These are phyloP conservation scores for Orchesella flavescens DNA, from an alignment of 2,888 invertebrate genomes.

Conservation along the genomic window DNA sequence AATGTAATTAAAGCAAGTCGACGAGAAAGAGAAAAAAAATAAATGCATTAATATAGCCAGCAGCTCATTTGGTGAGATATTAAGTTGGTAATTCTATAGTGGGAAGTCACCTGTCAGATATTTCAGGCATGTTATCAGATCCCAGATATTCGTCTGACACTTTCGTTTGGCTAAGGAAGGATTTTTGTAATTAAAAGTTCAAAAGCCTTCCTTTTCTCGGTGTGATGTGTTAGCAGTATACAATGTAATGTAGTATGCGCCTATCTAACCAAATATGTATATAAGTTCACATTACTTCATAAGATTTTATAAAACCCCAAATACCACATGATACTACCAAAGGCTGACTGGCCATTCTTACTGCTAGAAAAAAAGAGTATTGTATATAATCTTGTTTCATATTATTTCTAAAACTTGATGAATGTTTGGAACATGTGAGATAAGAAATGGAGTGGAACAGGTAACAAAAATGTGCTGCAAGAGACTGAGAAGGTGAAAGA, in stretches of 20 bases:
- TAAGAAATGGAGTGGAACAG: constrained; percentile 44
- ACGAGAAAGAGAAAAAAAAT: neutral
- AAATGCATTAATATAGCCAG: neutral
- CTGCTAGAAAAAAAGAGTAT: neutral
- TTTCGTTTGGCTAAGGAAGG: constrained; percentile 15
- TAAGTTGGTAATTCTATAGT: constrained; percentile 14
- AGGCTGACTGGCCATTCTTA: too few relatives aligned
- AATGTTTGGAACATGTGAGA: constrained; percentile 24
- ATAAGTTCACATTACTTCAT: neutral
- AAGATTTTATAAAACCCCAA: too few relatives aligned
- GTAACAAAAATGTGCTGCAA: neutral
- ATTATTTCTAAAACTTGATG: constrained; percentile 22
- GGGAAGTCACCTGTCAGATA: constrained; percentile 50
- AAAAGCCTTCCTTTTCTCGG: constrained; percentile 25
- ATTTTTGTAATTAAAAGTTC: constrained; percentile 46
- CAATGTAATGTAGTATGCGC: too few relatives aligned
- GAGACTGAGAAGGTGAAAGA: constrained; percentile 3
- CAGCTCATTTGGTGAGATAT: neutral
- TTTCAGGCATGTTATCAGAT: constrained; percentile 54
- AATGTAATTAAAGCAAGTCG: constrained; percentile 7
- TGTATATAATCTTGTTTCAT: neutral
- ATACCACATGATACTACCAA: too few relatives aligned
- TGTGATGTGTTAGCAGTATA: neutral
- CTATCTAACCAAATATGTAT: constrained; percentile 1
- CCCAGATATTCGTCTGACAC: constrained; percentile 38